Conservation (phyloP, 2,797 vertebrate species). For the Enteromius trimaculatus region DNA sequence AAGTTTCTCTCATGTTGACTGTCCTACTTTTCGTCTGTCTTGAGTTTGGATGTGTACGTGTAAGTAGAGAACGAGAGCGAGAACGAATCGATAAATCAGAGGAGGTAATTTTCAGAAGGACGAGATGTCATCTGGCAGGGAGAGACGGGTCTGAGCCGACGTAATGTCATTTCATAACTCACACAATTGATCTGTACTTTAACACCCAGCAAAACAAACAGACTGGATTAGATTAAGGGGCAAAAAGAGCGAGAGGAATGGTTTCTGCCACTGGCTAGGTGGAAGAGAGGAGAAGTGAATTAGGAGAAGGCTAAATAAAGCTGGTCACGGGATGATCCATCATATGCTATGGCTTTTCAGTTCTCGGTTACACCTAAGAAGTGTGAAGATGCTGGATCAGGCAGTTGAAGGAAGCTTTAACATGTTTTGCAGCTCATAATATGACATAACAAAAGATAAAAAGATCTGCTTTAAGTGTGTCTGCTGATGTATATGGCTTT, state of each 20-base stretch:
- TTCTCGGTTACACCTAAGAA: conserved; percentile 31
- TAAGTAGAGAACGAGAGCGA: conserved; percentile 2
- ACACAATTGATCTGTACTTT: conserved; percentile 75
- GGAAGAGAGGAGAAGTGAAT: conserved; percentile 36
- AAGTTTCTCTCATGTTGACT: conserved; percentile 43
- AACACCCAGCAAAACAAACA: conserved; percentile 69
- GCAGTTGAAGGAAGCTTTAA: neutral
- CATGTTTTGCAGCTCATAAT: neutral
- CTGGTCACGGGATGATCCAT: conserved; percentile 65
- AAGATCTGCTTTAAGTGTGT: neutral
- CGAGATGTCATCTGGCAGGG: conserved; percentile 59
- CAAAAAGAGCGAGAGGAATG: conserved; percentile 27
- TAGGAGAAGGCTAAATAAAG: conserved; percentile 66
- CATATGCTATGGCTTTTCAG: conserved; percentile 51
- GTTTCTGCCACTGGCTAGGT: conserved; percentile 30
- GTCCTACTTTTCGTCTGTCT: conserved; percentile 44
- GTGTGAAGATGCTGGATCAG: neutral
- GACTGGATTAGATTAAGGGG: conserved; percentile 65
- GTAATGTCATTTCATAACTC: conserved; percentile 80
- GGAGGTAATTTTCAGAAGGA: conserved; percentile 51
- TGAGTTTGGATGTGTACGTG: conserved; percentile 31
- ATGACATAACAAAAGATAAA: neutral
- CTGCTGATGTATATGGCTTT: neutral
- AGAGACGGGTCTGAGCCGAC: conserved; percentile 68
- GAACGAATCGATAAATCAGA: conserved; percentile 58